These are phyloP conservation scores for Silurus meridionalis DNA, from an alignment of 2,113 vertebrate species.

Conservation along the genomic window DNA sequence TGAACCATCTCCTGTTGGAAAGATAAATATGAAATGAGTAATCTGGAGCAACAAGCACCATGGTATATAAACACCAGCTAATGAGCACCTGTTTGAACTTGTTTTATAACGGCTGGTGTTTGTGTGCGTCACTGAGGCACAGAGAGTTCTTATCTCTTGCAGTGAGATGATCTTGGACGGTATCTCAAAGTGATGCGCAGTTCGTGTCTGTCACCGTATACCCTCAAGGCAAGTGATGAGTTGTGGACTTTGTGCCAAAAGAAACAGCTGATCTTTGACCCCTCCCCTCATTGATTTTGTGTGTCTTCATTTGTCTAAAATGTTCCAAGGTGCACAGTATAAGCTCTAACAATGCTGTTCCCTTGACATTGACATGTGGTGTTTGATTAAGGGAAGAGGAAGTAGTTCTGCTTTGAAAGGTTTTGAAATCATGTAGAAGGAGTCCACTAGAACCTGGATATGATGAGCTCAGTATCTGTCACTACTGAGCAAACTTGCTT, in stretches of 20 bases:
- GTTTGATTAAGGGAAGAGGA: not conserved
- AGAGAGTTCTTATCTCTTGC: not conserved
- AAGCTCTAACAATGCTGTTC: constrained; percentile 12
- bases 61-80: constrained; percentile 9
- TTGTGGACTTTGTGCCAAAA: constrained; percentile 16
- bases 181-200: not conserved
- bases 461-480: not conserved
- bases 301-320: not conserved
- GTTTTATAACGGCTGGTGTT: constrained; percentile 34
- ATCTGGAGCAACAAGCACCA: constrained; percentile 47
- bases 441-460: not conserved
- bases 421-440: constrained; percentile 28
- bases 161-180: not conserved
- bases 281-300: not conserved
- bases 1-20: constrained; percentile 52
- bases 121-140: constrained; percentile 27
- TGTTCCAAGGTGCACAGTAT: constrained; percentile 9
- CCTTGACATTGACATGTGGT: constrained; percentile 7
- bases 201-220: constrained; percentile 26
- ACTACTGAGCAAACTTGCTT: not conserved
- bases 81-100: constrained; percentile 30
- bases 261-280: not conserved
- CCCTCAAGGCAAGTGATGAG: constrained; percentile 21
- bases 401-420: constrained; percentile 35
- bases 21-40: constrained; percentile 51